Evolutionary conservation across 2,797 vertebrate genomes (phyloP), one percentile per base, ranked within the genome.

Genomic region (Protosalanx chinensis): DNA sequence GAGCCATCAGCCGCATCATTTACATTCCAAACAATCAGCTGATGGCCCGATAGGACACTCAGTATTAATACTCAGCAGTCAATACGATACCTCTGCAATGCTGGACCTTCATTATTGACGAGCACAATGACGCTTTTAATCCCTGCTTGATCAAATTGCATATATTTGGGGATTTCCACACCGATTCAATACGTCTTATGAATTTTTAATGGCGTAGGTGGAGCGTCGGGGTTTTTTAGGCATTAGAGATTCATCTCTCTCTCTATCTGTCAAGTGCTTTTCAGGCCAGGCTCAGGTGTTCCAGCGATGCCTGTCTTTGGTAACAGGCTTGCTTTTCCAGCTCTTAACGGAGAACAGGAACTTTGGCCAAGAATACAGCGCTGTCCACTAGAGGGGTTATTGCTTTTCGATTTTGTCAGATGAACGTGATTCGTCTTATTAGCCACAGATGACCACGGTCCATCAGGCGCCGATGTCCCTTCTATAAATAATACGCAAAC

Each of bases 1-100:
- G 94, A 94, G 93, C 93, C 92, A 95, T 96, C 92, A 95, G 88
- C 91, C 94, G 92, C 93, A 95, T 95, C 93, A 96, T 96, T 96
- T 96, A 93, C 95, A 97, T 97, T 96, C 94, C 93, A 94, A 97
- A 96, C 93, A 96, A 97, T 95, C 94, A 94, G 92, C 93, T 93
- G 94, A 93, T 93, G 83, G 93, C 90, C 93, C 93, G 93, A 93
- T 85, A 94, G 94, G 92, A 94, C 86, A 88, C 88, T 82, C 83
- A 81, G 93, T 94, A 95, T 94, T 94, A 95, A 96, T 95, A 95
- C 90, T 81, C 84, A 85, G 72, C 77, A 90, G 92, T 96, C 95
- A 94, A 93, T 93, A 92, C 80, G 91, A 94, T 89, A 91, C 92
- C 81, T 76, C 79, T 80, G 86, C 41, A 88, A 88, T 89, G 81